phyloP scores from a whole-genome alignment of 1,140 invertebrate genomes.

The Drosophila punjabiensis region DNA sequence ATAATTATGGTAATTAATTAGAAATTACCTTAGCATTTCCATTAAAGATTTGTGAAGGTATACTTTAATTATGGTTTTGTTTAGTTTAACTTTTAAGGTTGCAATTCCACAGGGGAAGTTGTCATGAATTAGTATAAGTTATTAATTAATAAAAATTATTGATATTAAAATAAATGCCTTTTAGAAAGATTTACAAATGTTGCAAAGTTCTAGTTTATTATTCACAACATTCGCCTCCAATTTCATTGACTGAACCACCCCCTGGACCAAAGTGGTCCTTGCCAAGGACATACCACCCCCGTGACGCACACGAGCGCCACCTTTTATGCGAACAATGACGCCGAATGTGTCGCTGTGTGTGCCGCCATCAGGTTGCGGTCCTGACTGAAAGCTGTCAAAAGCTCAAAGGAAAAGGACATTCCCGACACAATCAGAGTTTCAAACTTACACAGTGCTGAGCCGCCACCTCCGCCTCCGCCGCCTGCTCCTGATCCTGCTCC shows the following conservation, averaged over 20 bases:
- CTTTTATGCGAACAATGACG: constrained; percentile 24
- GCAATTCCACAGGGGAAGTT: too few species aligned
- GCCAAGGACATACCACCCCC: constrained; percentile 23
- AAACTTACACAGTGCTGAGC: constrained; percentile 74
- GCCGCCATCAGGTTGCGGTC: constrained; percentile 55
- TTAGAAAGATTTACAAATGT: too few species aligned
- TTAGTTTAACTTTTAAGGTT: too few species aligned
- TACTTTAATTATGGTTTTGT: neutral
- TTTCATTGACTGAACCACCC: neutral
- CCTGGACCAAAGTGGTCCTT: neutral
- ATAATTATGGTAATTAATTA: neutral
- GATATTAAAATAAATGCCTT: too few species aligned
- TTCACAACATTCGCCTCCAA: neutral
- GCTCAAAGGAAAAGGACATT: constrained; percentile 43
- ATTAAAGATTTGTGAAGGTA: neutral
- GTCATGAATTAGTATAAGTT: too few species aligned
- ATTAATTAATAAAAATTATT: too few species aligned
- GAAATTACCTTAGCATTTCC: neutral
- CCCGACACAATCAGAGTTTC: constrained; percentile 25
- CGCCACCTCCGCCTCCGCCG: constrained; percentile 30
- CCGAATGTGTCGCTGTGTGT: constrained; percentile 1
- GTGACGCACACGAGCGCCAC: constrained; percentile 45
- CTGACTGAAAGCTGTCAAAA: constrained; percentile 77
- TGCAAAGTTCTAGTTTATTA: neutral
- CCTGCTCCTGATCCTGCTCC: constrained; percentile 31